Evolutionary conservation across 2,888 invertebrate species (phyloP), one percentile per base, ranked within the genome.

Genomic region (Helleia helle): DNA sequence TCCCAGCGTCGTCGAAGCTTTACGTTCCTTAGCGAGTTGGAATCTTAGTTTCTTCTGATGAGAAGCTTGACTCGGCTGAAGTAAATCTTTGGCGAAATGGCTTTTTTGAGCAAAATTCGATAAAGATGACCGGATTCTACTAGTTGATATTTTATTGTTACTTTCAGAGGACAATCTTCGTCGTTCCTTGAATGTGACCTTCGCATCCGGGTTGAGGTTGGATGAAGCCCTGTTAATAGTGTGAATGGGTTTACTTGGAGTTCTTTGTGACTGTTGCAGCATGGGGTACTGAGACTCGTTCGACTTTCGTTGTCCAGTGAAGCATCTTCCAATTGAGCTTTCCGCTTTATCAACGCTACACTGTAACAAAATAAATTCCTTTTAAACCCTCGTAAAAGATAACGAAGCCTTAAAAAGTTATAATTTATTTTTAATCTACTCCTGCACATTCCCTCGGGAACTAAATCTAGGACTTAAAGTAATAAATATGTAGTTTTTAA

Each of bases 1-100:
- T 38, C 97, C 97, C 48, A 98, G 86, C 0, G 97, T 97, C n/a
- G 96, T 96, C 48, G 96, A 96, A 11, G 97, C 97, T 72, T 97
- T 97, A 36, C 95, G 88, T 68, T 96, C 96, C 67, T 95, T 95
- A 44, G 94, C 94, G 58, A 94, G 73, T 63, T 94, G 94, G 68
- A 94, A 94, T 49, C 94, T 87, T 49, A 94, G 77, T 66, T 93
- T 93, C 74, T 93, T 93, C 58, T 93, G 93, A 61, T 91, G 90
- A 12, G 90, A 89, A n/a, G 90, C 89, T 34, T 88, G 88, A 3
- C 88, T 79, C 6, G 73, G 76, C 53, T 84, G 88, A 41, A 80
- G 59, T 45, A 77, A 64, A 51, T 77, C 81, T 68, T 84, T 84
- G 49, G 84, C 76, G 41, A 81, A 65, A 53, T 83, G 83, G 48